These are phyloP conservation scores for Calliphora vicina DNA, from an alignment of 1,140 invertebrate species.

Conservation along the genomic window DNA sequence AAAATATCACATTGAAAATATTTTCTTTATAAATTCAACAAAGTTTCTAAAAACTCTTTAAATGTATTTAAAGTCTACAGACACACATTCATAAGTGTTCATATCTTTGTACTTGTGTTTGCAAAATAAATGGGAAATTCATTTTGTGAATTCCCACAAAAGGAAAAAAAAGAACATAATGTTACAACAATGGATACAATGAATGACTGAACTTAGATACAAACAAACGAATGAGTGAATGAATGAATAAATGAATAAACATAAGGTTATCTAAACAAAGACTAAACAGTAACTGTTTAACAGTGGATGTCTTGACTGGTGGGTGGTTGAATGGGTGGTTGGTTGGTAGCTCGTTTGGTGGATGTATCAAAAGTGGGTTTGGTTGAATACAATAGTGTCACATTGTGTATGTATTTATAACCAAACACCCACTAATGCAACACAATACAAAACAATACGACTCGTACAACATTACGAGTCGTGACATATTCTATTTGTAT, in stretches of 20 bases:
- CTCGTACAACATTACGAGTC: not conserved
- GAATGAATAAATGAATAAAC: not conserved
- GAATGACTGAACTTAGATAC: not conserved
- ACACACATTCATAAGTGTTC: no score
- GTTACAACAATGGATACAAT: not conserved
- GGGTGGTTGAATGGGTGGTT: not conserved
- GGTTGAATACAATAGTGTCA: not conserved
- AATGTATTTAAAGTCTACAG: no score
- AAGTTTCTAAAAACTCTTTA: no score
- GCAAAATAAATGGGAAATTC: not conserved
- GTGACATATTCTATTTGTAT: constrained; percentile 24
- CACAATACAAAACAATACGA: not conserved
- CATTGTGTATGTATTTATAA: not conserved
- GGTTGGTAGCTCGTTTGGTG: not conserved
- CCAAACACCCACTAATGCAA: not conserved
- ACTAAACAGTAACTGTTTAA: not conserved
- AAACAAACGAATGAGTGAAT: not conserved
- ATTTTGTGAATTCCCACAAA: not conserved
- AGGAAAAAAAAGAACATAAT: not conserved
- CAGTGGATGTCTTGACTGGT: not conserved
- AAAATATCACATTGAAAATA: no score
- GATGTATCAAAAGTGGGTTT: not conserved
- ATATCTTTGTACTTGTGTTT: not conserved
- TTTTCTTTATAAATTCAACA: no score
- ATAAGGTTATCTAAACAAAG: constrained; percentile 7